Conservation (phyloP, 92 coral and sea anemone genomes). For the Virgularia gustaviana region DNA sequence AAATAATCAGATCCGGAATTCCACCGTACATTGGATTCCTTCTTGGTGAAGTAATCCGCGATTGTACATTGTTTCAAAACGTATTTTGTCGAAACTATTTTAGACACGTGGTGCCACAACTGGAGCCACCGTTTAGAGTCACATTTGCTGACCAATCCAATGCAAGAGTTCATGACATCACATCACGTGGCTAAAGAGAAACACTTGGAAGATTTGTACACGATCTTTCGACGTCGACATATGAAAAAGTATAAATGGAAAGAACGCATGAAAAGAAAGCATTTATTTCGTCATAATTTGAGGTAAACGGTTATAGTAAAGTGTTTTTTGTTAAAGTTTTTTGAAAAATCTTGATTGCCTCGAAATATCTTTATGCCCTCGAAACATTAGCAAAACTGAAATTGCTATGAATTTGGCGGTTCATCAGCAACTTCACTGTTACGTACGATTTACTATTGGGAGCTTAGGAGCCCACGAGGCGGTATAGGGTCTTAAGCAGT, state of each 20-base stretch:
- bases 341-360: not conserved
- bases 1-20: too few relatives aligned
- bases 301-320: too few relatives aligned
- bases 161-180: slow-evolving; percentile 95
- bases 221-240: slow-evolving; percentile 64
- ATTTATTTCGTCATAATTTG: slow-evolving; percentile 90
- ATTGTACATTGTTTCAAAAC: too few relatives aligned
- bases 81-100: too few relatives aligned
- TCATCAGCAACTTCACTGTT: too few relatives aligned
- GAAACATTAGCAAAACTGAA: not conserved
- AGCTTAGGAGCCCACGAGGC: too few relatives aligned
- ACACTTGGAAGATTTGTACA: slow-evolving; percentile 69
- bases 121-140: slow-evolving; percentile 80
- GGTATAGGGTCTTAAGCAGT: too few relatives aligned
- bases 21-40: too few relatives aligned
- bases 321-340: not conserved
- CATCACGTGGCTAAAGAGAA: slow-evolving; percentile 52
- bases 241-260: slow-evolving; percentile 63
- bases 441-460: too few relatives aligned
- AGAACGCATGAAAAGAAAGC: slow-evolving; percentile 77
- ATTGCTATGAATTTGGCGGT: not conserved
- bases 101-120: slow-evolving; percentile 87
- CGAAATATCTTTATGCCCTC: not conserved
- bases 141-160: slow-evolving; percentile 83
- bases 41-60: too few relatives aligned